phyloP scores from a whole-genome alignment of 1,140 invertebrate genomes.

The Philaenus spumarius region DNA sequence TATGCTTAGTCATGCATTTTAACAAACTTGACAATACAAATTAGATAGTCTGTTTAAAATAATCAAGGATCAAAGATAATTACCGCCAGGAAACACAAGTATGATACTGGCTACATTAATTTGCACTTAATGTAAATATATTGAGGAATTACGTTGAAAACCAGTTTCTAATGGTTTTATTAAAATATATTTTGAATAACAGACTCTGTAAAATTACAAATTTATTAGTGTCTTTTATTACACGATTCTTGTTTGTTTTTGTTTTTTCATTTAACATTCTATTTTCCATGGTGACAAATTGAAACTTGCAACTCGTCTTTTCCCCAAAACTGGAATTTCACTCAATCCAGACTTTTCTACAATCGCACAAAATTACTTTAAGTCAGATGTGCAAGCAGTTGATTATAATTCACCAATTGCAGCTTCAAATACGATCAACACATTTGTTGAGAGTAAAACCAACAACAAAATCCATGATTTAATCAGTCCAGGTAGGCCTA shows the following conservation, averaged over 20 bases:
- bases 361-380: slow-evolving; percentile 43
- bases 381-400: slow-evolving; percentile 45
- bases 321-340: slow-evolving; percentile 43
- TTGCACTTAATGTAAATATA: slow-evolving; percentile 29
- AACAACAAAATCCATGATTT: slow-evolving; percentile 63
- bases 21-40: too few species aligned
- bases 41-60: too few species aligned
- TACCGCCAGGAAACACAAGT: too few species aligned
- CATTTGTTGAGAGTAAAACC: slow-evolving; percentile 66
- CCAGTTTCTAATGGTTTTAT: background rate
- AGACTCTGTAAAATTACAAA: too few species aligned
- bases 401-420: slow-evolving; percentile 45
- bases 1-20: too few species aligned
- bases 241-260: too few species aligned
- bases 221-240: too few species aligned
- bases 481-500: slow-evolving; percentile 45
- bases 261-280: too few species aligned
- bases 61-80: too few species aligned
- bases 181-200: slow-evolving; percentile 14
- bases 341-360: slow-evolving; percentile 44
- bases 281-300: slow-evolving; percentile 41
- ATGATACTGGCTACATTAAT: background rate
- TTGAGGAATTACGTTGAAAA: background rate
- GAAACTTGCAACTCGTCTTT: slow-evolving; percentile 56
- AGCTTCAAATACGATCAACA: slow-evolving; percentile 50